Conservation (phyloP, 2,113 vertebrate species). For the Aspidoscelis tigris region DNA sequence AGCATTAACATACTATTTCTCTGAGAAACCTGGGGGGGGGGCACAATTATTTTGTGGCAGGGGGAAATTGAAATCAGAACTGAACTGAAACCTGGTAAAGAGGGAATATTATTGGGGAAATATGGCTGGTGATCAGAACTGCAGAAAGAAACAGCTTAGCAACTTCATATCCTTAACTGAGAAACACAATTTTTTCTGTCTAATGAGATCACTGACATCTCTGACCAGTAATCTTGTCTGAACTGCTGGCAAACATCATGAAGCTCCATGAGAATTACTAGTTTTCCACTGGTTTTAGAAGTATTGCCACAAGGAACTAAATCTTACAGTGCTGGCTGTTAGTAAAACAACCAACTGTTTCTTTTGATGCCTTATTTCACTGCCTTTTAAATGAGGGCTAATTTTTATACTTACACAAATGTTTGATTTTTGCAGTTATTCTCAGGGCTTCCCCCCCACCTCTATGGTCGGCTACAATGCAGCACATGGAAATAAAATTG, state of each 20-base stretch:
- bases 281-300: not conserved
- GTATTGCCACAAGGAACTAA: not conserved
- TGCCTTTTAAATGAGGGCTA: constrained; percentile 48
- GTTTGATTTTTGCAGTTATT: constrained; percentile 73
- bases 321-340: not conserved
- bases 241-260: not conserved
- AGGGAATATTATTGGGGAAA: not conserved
- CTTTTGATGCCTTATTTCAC: constrained; percentile 20
- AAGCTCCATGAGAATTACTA: not conserved
- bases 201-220: not conserved
- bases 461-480: constrained; percentile 15
- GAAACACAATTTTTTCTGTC: not conserved
- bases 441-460: constrained; percentile 29
- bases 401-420: constrained; percentile 68
- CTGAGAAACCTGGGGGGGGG: too few species aligned
- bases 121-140: not conserved
- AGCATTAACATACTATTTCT: too few species aligned
- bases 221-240: not conserved
- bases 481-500: constrained; percentile 75
- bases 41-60: too few species aligned
- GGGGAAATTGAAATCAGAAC: not conserved
- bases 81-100: not conserved
- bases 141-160: not conserved
- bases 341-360: constrained; percentile 11
- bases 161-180: not conserved